phyloP scores from a whole-genome alignment of 1,140 invertebrate genomes.

The Capitella teleta region DNA sequence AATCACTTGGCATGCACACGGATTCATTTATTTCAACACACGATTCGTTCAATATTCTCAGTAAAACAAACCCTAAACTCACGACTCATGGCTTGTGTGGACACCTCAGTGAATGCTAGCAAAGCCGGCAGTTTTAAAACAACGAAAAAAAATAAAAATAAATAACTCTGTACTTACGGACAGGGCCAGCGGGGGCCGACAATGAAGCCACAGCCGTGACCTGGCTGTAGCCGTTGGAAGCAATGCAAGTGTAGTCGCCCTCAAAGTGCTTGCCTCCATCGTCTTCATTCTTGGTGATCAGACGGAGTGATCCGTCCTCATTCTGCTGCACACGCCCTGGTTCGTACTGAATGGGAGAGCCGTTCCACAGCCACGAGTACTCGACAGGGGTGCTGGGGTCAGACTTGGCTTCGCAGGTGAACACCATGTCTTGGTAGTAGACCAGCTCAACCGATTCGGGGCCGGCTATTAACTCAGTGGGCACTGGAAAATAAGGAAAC shows the following conservation, averaged over 20 bases:
- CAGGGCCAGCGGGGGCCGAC: not conserved
- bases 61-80: too few species aligned
- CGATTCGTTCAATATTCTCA: too few species aligned
- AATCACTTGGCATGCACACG: too few species aligned
- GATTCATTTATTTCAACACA: too few species aligned
- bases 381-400: conserved; percentile 9
- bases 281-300: conserved; percentile 2
- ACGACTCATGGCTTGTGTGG: too few species aligned
- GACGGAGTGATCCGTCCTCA: conserved; percentile 6
- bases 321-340: not conserved
- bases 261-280: not conserved
- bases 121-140: too few species aligned
- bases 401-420: conserved; percentile 7
- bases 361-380: conserved; percentile 2
- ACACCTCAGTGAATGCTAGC: too few species aligned
- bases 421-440: not conserved
- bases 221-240: conserved; percentile 4
- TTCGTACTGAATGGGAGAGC: not conserved
- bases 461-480: not conserved
- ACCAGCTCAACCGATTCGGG: not conserved
- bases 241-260: conserved; percentile 14
- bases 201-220: not conserved
- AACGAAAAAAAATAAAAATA: not conserved
- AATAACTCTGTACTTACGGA: not conserved
- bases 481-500: not conserved